These are phyloP conservation scores for Crenichthys baileyi DNA, from an alignment of 2,797 vertebrate genomes.

Conservation along the genomic window DNA sequence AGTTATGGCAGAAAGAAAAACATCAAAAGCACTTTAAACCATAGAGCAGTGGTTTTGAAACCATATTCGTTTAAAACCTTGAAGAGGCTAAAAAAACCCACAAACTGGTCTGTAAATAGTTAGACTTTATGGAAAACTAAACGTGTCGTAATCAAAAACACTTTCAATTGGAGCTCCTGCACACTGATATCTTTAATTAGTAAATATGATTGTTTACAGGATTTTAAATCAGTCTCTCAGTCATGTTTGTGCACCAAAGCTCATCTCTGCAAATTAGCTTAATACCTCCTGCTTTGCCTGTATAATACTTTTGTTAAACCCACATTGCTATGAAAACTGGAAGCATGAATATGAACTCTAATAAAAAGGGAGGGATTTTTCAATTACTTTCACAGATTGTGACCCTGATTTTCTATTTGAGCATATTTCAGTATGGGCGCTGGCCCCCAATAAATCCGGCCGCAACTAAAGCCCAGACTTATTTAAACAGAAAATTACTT, in stretches of 20 bases:
- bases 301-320: slow-evolving; percentile 11
- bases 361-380: slow-evolving; percentile 12
- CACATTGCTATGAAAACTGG: slow-evolving; percentile 11
- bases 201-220: not conserved
- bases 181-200: not conserved
- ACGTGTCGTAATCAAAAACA: too few species aligned
- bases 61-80: not conserved
- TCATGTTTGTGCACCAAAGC: not conserved
- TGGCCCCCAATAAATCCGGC: slow-evolving; percentile 24
- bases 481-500: slow-evolving; percentile 12
- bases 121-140: not conserved
- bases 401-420: slow-evolving; percentile 40
- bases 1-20: not conserved
- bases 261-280: not conserved
- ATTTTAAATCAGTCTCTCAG: not conserved
- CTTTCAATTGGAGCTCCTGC: not conserved
- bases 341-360: slow-evolving; percentile 26
- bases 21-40: not conserved
- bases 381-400: slow-evolving; percentile 47
- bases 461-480: not conserved
- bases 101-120: not conserved
- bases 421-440: slow-evolving; percentile 34
- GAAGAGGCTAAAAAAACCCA: not conserved
- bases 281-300: not conserved
- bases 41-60: not conserved